A percentile compares a stretch with the other conserved stretches of the same genome.
These are phyloP conservation scores for Scartelaos histophorus DNA, from an alignment of 2,113 vertebrate genomes.

Conservation along the genomic window DNA sequence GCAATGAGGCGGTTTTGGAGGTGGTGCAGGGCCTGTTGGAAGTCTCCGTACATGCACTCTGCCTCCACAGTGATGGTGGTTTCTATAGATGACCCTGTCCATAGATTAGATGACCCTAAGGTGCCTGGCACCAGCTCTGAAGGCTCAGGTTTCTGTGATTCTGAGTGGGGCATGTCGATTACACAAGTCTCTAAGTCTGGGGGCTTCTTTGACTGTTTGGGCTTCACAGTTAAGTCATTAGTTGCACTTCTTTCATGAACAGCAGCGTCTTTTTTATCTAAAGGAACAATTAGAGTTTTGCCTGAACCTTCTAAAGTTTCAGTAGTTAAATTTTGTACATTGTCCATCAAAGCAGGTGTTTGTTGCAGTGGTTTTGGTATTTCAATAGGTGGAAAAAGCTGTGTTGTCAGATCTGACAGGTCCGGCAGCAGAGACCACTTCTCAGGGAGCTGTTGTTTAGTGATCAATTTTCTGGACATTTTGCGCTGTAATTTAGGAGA, in stretches of 20 bases:
- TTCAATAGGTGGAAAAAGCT: conserved; percentile 66
- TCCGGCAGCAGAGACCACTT: conserved; percentile 69
- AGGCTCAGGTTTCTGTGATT: conserved; percentile 3
- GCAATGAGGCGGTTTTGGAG: conserved; percentile 86
- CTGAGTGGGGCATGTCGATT: background rate
- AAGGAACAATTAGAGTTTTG: background rate
- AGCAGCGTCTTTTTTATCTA: background rate
- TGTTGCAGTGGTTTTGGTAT: conserved; percentile 55
- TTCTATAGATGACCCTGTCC: conserved; percentile 34
- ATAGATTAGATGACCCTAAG: conserved; percentile 14
- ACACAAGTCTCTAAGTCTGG: conserved; percentile 40
- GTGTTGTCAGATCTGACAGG: conserved; percentile 66
- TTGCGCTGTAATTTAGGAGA: conserved; percentile 78
- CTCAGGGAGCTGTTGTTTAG: conserved; percentile 47
- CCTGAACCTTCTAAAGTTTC: conserved; percentile 25
- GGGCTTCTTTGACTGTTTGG: conserved; percentile 58
- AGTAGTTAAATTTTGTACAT: conserved; percentile 3
- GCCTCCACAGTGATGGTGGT: conserved; percentile 79
- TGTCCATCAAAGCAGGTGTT: conserved; percentile 33
- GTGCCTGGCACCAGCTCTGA: background rate
- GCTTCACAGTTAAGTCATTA: conserved; percentile 46
- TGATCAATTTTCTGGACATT: conserved; percentile 76
- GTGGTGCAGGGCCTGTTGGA: conserved; percentile 88
- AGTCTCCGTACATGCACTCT: conserved; percentile 95
- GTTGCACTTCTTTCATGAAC: conserved; percentile 20